Percentiles rank a stretch among this genome's conserved stretches.
phyloP scores from a whole-genome alignment of 2,888 invertebrate genomes.

The Mythimna lalbum region DNA sequence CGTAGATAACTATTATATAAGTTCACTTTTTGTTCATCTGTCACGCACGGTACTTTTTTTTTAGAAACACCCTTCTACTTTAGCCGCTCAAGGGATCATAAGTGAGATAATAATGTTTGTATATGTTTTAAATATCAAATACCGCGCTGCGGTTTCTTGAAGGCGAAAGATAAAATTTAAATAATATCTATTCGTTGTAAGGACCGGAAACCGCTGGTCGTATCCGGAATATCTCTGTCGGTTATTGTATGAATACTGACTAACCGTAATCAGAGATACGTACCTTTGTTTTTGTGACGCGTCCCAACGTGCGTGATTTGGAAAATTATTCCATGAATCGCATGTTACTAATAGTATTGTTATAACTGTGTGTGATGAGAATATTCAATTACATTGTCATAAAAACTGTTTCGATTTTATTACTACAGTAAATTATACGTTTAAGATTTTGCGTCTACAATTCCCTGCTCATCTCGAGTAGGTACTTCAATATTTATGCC shows the following conservation, averaged over 20 bases:
- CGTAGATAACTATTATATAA: not conserved
- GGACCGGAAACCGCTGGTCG: constrained; percentile 74
- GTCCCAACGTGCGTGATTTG: constrained; percentile 36
- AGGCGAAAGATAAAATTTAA: constrained; percentile 70
- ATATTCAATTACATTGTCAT: constrained; percentile 9
- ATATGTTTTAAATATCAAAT: constrained; percentile 25
- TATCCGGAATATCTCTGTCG: constrained; percentile 73
- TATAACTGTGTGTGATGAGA: constrained; percentile 22
- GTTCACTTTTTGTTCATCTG: constrained; percentile 1
- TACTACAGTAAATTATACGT: not conserved
- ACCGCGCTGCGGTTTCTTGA: constrained; percentile 53
- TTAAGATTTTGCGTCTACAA: constrained; percentile 10
- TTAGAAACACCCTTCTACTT: not conserved
- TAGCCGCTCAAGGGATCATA: not conserved
- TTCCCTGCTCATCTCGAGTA: constrained; percentile 21
- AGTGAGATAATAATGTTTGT: constrained; percentile 1
- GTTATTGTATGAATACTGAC: constrained; percentile 79
- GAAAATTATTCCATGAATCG: constrained; percentile 11
- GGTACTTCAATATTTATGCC: constrained; percentile 34
- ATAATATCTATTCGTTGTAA: constrained; percentile 66
- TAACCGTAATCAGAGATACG: constrained; percentile 35
- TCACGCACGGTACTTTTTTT: not conserved
- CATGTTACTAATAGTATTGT: constrained; percentile 39
- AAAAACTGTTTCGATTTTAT: constrained; percentile 1
- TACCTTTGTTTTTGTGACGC: constrained; percentile 52